Percentiles rank a stretch among this genome's conserved stretches.
phyloP scores from a whole-genome alignment of 1,140 invertebrate species.

The Cardiocondyla obscurior region DNA sequence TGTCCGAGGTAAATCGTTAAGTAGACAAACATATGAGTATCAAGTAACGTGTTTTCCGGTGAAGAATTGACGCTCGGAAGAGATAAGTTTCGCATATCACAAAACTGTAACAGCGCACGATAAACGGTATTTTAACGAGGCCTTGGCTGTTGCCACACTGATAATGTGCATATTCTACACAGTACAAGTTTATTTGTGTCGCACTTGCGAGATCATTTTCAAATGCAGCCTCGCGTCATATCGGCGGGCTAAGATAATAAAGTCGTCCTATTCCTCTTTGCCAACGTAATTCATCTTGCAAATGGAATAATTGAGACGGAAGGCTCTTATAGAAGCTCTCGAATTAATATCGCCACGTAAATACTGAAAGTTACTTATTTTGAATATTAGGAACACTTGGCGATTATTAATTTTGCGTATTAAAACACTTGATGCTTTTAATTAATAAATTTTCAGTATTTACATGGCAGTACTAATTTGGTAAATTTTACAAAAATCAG shows the following conservation, averaged over 20 bases:
- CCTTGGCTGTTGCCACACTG: background rate
- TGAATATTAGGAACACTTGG: no score
- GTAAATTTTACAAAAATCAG: no score
- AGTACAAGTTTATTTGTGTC: background rate
- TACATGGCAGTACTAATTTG: no score
- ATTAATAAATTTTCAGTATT: background rate
- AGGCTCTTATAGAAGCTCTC: no score
- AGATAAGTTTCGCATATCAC: background rate
- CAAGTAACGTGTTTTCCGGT: background rate
- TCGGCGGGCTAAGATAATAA: background rate
- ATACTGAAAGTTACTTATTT: no score
- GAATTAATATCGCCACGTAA: no score
- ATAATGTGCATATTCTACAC: slow-evolving; percentile 6
- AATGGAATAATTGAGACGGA: background rate
- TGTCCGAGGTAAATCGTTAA: background rate
- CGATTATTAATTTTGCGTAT: no score
- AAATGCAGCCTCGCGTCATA: background rate
- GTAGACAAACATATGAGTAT: background rate
- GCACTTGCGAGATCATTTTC: background rate
- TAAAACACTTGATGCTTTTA: no score
- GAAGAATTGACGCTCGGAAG: background rate
- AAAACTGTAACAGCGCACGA: background rate
- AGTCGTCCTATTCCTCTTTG: background rate
- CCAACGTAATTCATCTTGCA: no score
- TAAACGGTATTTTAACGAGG: background rate